These are phyloP conservation scores for Paradisaea rubra DNA, from an alignment of 2,113 vertebrate genomes.

Conservation along the genomic window DNA sequence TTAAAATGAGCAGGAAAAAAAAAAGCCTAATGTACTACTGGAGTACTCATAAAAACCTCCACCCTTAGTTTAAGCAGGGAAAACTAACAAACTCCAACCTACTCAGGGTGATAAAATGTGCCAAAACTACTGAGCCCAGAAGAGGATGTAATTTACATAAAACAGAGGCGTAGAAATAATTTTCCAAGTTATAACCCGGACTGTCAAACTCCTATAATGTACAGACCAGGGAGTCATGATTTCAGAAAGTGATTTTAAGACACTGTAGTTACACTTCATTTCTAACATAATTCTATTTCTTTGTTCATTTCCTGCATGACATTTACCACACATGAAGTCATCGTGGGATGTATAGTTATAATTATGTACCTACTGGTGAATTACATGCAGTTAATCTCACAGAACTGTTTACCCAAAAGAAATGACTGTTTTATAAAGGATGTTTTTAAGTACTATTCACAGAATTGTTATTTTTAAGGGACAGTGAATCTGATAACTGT, in stretches of 20 bases:
- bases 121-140: not conserved
- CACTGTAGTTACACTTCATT: not conserved
- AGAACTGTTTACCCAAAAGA: slow-evolving; percentile 13
- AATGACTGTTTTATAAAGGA: not conserved
- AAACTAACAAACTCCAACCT: not conserved
- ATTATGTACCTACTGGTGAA: not conserved
- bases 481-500: not conserved
- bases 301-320: slow-evolving; percentile 23
- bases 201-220: not conserved
- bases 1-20: not conserved
- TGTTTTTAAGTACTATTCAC: not conserved
- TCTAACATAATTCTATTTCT: slow-evolving; percentile 19
- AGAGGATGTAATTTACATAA: slow-evolving; percentile 1
- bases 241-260: slow-evolving; percentile 28
- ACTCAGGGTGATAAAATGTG: not conserved
- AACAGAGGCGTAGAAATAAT: slow-evolving; percentile 10
- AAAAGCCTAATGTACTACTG: not conserved
- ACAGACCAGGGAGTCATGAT: not conserved
- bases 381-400: not conserved
- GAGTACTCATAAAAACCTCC: not conserved
- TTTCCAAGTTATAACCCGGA: slow-evolving; percentile 1
- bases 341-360: not conserved
- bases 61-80: not conserved
- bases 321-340: slow-evolving; percentile 27
- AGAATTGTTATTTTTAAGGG: not conserved